Percentiles rank a stretch among this genome's conserved stretches.
These are phyloP conservation scores for Galleria mellonella DNA, from an alignment of 1,140 invertebrate species.

Conservation along the genomic window DNA sequence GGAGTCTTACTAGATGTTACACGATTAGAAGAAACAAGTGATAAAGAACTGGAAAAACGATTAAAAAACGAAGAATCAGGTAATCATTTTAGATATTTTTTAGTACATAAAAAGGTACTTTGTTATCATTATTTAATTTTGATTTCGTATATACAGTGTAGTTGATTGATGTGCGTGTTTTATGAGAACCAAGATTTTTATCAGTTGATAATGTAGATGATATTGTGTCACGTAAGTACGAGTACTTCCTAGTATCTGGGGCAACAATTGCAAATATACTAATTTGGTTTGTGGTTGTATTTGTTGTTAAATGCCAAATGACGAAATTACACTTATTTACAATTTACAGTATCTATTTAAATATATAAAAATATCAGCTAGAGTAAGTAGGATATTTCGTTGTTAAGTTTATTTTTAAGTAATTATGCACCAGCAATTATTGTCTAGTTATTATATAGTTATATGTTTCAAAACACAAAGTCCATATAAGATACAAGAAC, in stretches of 20 bases:
- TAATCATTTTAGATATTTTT: slow-evolving; percentile 27
- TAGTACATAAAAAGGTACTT: slow-evolving; percentile 15
- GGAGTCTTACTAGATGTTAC: slow-evolving; percentile 57
- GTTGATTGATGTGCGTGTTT: slow-evolving; percentile 34
- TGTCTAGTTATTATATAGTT: too few relatives aligned
- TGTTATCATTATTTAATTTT: slow-evolving; percentile 24
- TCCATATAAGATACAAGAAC: slow-evolving; percentile 8
- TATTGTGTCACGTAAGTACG: too few relatives aligned
- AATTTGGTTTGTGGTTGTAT: too few relatives aligned
- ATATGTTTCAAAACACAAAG: slow-evolving; percentile 7
- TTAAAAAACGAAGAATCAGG: slow-evolving; percentile 44
- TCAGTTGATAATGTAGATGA: background rate
- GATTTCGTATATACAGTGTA: slow-evolving; percentile 26
- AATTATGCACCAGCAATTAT: too few relatives aligned
- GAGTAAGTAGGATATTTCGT: too few relatives aligned
- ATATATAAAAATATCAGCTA: too few relatives aligned
- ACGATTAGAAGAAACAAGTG: slow-evolving; percentile 39
- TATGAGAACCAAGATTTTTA: background rate
- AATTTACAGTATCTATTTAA: too few relatives aligned
- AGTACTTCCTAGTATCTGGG: too few relatives aligned
- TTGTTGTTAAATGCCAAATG: too few relatives aligned
- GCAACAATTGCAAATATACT: too few relatives aligned
- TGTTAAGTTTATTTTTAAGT: too few relatives aligned
- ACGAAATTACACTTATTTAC: too few relatives aligned
- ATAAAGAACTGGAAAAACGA: slow-evolving; percentile 31